Conservation (phyloP, 2,113 vertebrate genomes). For the Hemiscyllium ocellatum region DNA sequence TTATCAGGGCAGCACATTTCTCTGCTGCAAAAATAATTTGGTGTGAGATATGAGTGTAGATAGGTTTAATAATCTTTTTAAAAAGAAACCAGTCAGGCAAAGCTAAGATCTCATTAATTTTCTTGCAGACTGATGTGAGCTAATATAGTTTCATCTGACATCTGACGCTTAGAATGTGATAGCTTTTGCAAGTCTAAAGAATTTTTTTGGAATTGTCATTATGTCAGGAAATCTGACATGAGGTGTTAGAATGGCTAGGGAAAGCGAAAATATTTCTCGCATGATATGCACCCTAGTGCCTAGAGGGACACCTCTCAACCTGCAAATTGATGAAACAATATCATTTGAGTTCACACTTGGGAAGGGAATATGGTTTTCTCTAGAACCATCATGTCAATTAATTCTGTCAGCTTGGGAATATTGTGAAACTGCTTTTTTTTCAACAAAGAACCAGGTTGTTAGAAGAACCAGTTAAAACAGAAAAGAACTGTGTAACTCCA, state of each 20-base stretch:
- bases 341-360: background rate
- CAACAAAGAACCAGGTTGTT: background rate
- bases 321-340: background rate
- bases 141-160: background rate
- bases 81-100: background rate
- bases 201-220: background rate
- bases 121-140: background rate
- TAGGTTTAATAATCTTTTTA: constrained; percentile 10
- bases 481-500: background rate
- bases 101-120: constrained; percentile 12
- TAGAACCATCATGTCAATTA: background rate
- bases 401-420: background rate
- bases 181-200: background rate
- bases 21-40: constrained; percentile 15
- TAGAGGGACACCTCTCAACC: background rate
- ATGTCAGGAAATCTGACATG: background rate
- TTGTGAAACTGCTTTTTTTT: background rate
- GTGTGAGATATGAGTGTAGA: background rate
- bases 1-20: constrained; percentile 10
- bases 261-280: background rate
- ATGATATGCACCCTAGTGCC: background rate
- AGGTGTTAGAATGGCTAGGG: background rate
- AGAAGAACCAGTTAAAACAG: background rate
- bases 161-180: background rate
- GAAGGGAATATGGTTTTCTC: background rate